phyloP scores from a whole-genome alignment of 2,888 invertebrate genomes.

The Tenthredo mesomela region DNA sequence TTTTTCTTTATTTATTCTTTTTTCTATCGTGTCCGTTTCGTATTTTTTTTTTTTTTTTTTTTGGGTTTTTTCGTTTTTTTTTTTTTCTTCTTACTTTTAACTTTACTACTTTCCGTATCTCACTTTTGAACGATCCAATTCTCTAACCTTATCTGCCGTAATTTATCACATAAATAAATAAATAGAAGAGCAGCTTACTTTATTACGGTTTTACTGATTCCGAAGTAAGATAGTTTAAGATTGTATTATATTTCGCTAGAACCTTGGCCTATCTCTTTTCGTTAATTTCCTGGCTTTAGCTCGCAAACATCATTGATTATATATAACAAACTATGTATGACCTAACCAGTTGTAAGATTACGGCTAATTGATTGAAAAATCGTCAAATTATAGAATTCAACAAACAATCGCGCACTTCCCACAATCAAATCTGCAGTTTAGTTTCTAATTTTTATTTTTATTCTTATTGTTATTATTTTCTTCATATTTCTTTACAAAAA shows the following conservation, averaged over 20 bases:
- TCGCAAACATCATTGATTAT: constrained; percentile 30
- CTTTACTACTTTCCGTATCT: constrained; percentile 44
- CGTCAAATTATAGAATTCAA: constrained; percentile 18
- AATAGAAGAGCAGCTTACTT: constrained; percentile 54
- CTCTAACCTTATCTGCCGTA: constrained; percentile 46
- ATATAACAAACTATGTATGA: constrained; percentile 20
- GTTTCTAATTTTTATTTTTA: background rate
- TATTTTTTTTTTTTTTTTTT: constrained; percentile 20
- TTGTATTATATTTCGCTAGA: constrained; percentile 26
- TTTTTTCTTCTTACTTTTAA: constrained; percentile 25
- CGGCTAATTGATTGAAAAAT: constrained; percentile 3
- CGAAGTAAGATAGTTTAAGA: constrained; percentile 35
- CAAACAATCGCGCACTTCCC: constrained; percentile 6
- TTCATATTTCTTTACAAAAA: background rate
- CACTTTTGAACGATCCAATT: constrained; percentile 41
- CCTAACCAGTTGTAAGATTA: constrained; percentile 22
- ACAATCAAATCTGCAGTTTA: constrained; percentile 7
- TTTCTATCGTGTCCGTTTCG: constrained; percentile 38
- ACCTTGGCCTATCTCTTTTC: background rate
- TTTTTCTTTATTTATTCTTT: no score
- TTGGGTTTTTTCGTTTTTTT: constrained; percentile 15
- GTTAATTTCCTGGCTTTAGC: constrained; percentile 29
- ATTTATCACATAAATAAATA: constrained; percentile 61
- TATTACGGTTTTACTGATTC: constrained; percentile 39
- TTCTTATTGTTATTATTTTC: background rate